Percentiles rank a stretch among this genome's conserved stretches.
phyloP scores from a whole-genome alignment of 2,113 vertebrate species.

The Girardinichthys multiradiatus region DNA sequence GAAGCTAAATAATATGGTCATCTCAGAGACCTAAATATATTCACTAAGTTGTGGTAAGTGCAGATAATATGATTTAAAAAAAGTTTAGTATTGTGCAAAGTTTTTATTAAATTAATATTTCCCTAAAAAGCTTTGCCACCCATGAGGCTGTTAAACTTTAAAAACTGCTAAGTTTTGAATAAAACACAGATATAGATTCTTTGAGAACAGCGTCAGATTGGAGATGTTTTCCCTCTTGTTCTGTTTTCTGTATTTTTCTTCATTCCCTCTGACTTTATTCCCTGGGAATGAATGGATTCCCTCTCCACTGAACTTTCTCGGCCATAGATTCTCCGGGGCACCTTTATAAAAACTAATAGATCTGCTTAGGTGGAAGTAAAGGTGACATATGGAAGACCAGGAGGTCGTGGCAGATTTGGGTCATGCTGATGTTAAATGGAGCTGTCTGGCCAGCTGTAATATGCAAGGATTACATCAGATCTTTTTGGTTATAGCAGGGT shows the following conservation, averaged over 20 bases:
- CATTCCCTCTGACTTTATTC: constrained; percentile 32
- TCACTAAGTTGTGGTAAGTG: no score
- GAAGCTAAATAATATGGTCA: no score
- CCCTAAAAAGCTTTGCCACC: neutral
- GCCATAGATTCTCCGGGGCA: constrained; percentile 37
- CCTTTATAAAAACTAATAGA: constrained; percentile 27
- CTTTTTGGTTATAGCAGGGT: constrained; percentile 34
- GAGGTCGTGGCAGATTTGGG: constrained; percentile 56
- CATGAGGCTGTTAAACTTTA: neutral
- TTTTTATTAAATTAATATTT: no score
- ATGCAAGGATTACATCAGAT: constrained; percentile 43
- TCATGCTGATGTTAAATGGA: constrained; percentile 51
- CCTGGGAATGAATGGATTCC: constrained; percentile 26
- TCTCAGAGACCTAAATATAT: no score
- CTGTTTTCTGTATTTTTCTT: constrained; percentile 8
- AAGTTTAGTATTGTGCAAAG: no score
- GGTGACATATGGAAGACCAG: constrained; percentile 64
- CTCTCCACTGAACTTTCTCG: constrained; percentile 2
- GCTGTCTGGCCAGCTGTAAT: constrained; percentile 40
- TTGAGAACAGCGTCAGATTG: constrained; percentile 6
- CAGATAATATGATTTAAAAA: no score
- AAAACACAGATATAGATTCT: constrained; percentile 27
- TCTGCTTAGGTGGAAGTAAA: constrained; percentile 42
- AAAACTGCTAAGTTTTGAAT: constrained; percentile 18
- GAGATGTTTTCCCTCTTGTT: no score